Evolutionary conservation across 2,888 invertebrate genomes (phyloP).

Genomic region (Lasiommata megera): DNA sequence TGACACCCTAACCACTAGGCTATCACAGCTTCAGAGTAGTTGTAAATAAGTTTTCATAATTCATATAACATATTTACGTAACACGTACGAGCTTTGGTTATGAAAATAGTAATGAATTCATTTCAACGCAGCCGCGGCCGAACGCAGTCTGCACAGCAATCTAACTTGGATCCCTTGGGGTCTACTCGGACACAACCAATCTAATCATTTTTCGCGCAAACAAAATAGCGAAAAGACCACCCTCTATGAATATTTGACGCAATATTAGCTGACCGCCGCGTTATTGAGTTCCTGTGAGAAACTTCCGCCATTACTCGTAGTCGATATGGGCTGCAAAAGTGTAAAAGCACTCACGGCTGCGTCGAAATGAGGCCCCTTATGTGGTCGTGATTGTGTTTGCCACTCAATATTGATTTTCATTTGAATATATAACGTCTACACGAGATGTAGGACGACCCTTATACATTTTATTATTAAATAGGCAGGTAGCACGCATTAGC

Average conservation of each 20-base stretch:
- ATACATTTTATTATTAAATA: background rate
- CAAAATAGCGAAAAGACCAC: constrained; percentile 60
- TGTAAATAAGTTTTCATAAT: constrained; percentile 1
- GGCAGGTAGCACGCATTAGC: background rate
- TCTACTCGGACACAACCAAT: constrained; percentile 56
- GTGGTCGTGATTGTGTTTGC: constrained; percentile 16
- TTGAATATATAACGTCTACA: constrained; percentile 17
- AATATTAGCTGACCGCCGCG: constrained; percentile 64
- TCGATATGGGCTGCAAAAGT: constrained; percentile 46
- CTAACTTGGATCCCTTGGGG: constrained; percentile 72
- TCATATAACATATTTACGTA: constrained; percentile 16
- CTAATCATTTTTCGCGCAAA: constrained; percentile 74
- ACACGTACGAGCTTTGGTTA: constrained; percentile 21
- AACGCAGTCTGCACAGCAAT: constrained; percentile 66
- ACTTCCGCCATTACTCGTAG: constrained; percentile 58
- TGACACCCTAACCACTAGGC: too few relatives aligned
- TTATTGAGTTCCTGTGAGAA: constrained; percentile 63
- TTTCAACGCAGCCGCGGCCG: constrained; percentile 65
- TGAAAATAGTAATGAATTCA: constrained; percentile 64
- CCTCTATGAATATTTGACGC: constrained; percentile 71
- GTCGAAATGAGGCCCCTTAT: constrained; percentile 20
- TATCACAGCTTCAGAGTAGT: too few relatives aligned
- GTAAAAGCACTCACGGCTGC: constrained; percentile 36
- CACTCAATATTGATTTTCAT: constrained; percentile 20
- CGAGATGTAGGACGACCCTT: background rate